Percentiles rank a stretch among this genome's conserved stretches.
Evolutionary conservation across 2,113 vertebrate genomes (phyloP).

Genomic region (Miniopterus natalensis): DNA sequence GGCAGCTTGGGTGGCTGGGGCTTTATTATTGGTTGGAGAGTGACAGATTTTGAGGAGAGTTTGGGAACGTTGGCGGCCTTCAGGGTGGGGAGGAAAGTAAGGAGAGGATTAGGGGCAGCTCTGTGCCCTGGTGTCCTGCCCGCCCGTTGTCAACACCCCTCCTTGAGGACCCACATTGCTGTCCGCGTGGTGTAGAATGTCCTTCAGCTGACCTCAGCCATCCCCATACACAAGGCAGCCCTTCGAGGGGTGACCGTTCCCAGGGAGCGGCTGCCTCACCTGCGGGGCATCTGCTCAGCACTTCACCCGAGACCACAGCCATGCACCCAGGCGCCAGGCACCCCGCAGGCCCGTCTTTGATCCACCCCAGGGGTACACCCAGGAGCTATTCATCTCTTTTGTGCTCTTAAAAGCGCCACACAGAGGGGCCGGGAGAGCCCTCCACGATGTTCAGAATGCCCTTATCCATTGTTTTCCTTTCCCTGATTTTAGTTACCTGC

Average conservation of each 20-base stretch:
- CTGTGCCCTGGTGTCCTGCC: no score
- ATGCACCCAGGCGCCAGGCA: neutral
- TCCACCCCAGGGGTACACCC: neutral
- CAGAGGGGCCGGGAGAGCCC: neutral
- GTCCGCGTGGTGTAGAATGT: neutral
- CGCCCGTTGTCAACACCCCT: neutral
- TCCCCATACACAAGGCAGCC: neutral
- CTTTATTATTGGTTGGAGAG: neutral
- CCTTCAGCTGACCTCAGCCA: neutral
- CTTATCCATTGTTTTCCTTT: neutral
- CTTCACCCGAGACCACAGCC: neutral
- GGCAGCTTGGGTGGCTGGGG: neutral
- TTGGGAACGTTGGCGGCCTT: neutral
- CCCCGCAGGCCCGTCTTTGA: neutral
- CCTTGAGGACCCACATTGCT: neutral
- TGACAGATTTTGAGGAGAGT: neutral
- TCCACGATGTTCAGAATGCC: neutral
- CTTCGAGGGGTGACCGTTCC: neutral
- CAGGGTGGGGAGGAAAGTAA: neutral
- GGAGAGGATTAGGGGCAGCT: neutral
- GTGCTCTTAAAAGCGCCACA: neutral
- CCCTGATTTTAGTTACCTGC: neutral
- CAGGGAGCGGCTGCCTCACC: neutral
- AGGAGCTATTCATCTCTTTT: neutral
- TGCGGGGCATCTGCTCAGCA: neutral